Evolutionary conservation across 2,888 invertebrate species (phyloP).

Genomic region (Clitarchus hookeri): DNA sequence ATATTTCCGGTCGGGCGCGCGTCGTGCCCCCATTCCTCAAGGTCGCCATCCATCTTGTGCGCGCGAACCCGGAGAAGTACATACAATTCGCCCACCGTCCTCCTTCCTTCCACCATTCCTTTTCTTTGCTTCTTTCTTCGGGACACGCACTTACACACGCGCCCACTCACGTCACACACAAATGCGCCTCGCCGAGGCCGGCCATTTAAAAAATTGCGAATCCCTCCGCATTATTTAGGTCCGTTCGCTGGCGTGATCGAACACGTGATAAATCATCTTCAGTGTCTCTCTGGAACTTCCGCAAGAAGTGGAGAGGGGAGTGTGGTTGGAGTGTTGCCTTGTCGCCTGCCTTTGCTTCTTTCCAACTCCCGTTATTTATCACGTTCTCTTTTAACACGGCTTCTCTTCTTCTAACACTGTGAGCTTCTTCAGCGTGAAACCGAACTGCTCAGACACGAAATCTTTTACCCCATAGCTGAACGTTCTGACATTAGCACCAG

Average conservation of each 20-base stretch:
- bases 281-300: background rate
- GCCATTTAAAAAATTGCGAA: conserved; percentile 23
- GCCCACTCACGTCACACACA: background rate
- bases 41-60: conserved; percentile 39
- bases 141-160: background rate
- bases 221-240: background rate
- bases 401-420: no score
- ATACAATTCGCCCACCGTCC: background rate
- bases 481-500: no score
- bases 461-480: no score
- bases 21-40: conserved; percentile 22
- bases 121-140: no score
- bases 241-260: conserved; percentile 17
- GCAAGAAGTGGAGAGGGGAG: background rate
- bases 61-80: conserved; percentile 12
- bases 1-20: conserved; percentile 36
- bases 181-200: background rate
- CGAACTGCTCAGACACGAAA: no score
- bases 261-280: conserved; percentile 21
- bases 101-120: background rate
- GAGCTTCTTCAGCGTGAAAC: no score
- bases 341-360: no score
- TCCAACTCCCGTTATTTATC: no score
- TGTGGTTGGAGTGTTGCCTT: no score
- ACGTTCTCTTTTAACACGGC: no score